Base-by-base conservation (phyloP, 2,797 vertebrate species). In the Gallirallus australis region DNA sequence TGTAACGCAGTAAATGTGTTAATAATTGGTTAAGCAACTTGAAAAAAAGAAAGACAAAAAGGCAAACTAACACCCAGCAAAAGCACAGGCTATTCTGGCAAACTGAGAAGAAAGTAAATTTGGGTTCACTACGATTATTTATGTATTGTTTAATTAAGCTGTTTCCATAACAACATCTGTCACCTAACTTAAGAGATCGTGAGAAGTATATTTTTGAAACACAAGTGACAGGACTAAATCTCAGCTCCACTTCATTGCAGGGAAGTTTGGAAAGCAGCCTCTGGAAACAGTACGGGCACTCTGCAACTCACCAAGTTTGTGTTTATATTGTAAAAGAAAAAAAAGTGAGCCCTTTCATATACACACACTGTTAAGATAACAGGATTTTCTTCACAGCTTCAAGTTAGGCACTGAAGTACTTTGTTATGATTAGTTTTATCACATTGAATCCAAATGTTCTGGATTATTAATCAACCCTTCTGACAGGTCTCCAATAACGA, bases 341-440 rank as follows among this genome's bases (percentile, higher is more conserved):
- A 66, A 37, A 81, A 83, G 24, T 16, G 48, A 87, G 70, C 27
- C 50, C 79, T 89, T 91, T 88, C 48, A 66, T 33, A 90, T 54
- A 64, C 40, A 88, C 78, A 76, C 79, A 87, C 76, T 86, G 84
- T 40, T 75, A 91, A 96, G 93, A 95, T 80, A 96, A 94, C 61
- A 91, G 27, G 60, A 95, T 89, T 97, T 97, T 94, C 81, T 96
- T 92, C 94, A 90, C 64, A 89, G 78, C 60, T 93, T 93, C 75
- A 82, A 84, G 77, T 92, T 75, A 84, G 76, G 76, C 73, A 91
- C 39, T 79, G 40, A 90, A 93, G 48, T 42, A 87, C 52, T 89
- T 94, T 78, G 86, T 84, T 96, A 95, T 93, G 86, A 93, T 92
- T 96, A 91, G 57, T 86, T 96, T 97, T 96, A 96, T 94, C 95